Evolutionary conservation across 2,797 vertebrate genomes (phyloP), one percentile per base, ranked within the genome.

Genomic region (Loriculus beryllinus): DNA sequence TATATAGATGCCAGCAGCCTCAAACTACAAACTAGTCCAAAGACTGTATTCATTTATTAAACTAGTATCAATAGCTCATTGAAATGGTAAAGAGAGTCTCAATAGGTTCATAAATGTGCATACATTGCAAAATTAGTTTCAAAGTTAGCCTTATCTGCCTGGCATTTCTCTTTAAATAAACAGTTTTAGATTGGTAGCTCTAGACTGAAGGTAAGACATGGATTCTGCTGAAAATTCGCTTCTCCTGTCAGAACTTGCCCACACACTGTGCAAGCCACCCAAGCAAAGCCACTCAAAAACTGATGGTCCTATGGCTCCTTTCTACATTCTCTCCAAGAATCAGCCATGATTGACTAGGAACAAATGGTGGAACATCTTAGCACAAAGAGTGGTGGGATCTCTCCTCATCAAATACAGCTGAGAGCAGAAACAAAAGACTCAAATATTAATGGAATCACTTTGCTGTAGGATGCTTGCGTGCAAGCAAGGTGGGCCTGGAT

Each of bases 11-110:
- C 70, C 92, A 93, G 92, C 71, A 94, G 74, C 81, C 67, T 96
- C 54, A 82, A 96, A 91, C 74, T 77, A 52, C 45, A 91, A 94
- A 95, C 42, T 86, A 91, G 8, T 92, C 77, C 86, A 92, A 91
- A 91, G 77, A 74, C 60, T 92, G 59, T 86, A 71, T 93, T 93
- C 17, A 87, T 93, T 90, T 96, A 89, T 92, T 88, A 95, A 96
- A 91, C 52, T 86, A 75, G 33, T 80, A 86, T 79, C 79, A 87
- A 86, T 88, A 93, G 54, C 64, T 57, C 69, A 51, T 40, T 96
- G 90, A 94, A 96, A 95, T 91, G 42, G 13, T 70, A 90, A 78
- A 87, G 29, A 70, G 23, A 60, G 49, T 76, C 5, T 6, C 63
- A 83, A 28, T 79, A 90, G 90, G n/a, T 74, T 85, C 52, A 49